Evolutionary conservation across 2,113 vertebrate species (phyloP).

Genomic region (Callorhinus ursinus): DNA sequence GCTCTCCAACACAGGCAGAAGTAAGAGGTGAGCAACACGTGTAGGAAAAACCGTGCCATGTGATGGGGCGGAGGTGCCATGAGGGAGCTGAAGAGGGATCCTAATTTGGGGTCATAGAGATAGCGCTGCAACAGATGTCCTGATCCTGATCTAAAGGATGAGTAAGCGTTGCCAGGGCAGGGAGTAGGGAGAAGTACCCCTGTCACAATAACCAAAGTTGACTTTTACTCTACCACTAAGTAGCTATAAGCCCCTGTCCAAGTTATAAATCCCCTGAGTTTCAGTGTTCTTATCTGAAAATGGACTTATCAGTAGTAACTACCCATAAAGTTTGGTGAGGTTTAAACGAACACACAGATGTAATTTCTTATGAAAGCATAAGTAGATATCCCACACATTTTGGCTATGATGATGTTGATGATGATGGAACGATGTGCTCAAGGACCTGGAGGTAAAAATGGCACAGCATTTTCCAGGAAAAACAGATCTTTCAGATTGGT

Average conservation of each 20-base stretch:
- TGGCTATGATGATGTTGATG: not conserved
- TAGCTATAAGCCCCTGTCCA: not conserved
- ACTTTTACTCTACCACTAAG: not conserved
- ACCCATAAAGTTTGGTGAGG: not conserved
- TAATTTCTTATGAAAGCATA: not conserved
- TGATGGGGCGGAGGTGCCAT: not conserved
- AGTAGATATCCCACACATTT: not conserved
- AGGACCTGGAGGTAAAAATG: constrained; percentile 15
- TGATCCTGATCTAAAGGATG: not conserved
- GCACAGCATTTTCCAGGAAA: not conserved
- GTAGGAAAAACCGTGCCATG: not conserved
- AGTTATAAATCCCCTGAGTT: not conserved
- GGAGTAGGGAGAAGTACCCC: rapidly evolving
- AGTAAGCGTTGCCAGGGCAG: not conserved
- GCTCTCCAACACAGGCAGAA: not conserved
- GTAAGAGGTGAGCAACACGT: not conserved
- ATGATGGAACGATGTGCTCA: not conserved
- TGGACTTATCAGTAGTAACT: not conserved
- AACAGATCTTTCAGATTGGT: not conserved
- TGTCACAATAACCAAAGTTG: not conserved
- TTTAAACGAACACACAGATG: not conserved
- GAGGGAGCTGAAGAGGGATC: not conserved
- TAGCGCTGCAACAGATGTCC: not conserved
- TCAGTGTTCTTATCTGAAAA: not conserved
- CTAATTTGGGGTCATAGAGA: not conserved